Base-by-base conservation (phyloP, 2,113 vertebrate genomes). In the Cnemophilus loriae region DNA sequence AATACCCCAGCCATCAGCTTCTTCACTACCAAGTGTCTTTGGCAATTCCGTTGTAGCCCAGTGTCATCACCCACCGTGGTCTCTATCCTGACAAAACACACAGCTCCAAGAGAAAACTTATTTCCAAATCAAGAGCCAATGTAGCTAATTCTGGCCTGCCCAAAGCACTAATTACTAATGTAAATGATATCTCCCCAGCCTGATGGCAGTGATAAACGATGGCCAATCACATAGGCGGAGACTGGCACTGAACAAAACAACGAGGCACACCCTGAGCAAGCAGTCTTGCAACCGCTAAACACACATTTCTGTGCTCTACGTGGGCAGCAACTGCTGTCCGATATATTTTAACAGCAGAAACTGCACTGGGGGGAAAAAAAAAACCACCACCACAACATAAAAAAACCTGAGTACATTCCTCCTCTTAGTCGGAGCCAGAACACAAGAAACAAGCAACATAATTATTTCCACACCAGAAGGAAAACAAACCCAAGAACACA, bases 241-340 rank as follows among this genome's bases (percentile, higher is more conserved):
- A 23, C 33, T 70, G 16, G 52, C 65, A 35, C 37, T 17, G 65
- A 84, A 78, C 22, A 46, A 53, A 85, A 52, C 37, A 22, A 41
- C 24, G 3, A 0, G 53, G 75, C 93, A 93, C 93, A 35, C 84
- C 87, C 87, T 42, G 75, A 57, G 61, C 63, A 59, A 61, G 75
- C 82, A 65, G 84, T 41, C 82, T 46, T 27, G 35, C 13, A 87
- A 87, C 96, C 96, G 80, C 94, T 79, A 83, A 96, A 85, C 93
- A 93, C 93, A 89, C 70, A 11, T 53, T 61, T 61, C 71, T 53
- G n/a, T 80, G 87, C 91, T 76, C 16, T 73, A 82, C 30, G 67
- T 96, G 94, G 95, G 94, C 81, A 94, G 84, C 81, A 50, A 30
- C 46, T 89, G 71, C 84, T 93, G 91, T 73, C 87, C 78, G 1